Conservation (phyloP, 2,113 vertebrate genomes). For the Peromyscus californicus region DNA sequence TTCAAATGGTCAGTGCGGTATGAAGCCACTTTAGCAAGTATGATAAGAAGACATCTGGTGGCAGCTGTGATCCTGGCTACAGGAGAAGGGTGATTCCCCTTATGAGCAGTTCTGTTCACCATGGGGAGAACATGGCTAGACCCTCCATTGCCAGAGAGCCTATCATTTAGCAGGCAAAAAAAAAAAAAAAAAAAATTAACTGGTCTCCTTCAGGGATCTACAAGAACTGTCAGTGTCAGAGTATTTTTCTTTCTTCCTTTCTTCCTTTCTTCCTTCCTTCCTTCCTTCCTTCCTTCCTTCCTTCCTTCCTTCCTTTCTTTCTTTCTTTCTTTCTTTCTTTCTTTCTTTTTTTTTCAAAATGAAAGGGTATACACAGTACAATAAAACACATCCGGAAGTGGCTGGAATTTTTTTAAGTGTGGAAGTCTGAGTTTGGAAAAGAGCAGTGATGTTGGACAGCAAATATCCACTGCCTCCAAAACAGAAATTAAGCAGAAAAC, state of each 20-base stretch:
- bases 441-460: not conserved
- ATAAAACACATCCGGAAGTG: not conserved
- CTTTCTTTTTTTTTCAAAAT: not conserved
- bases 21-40: not conserved
- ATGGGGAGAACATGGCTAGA: not conserved
- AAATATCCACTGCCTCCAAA: not conserved
- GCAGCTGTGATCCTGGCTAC: not conserved
- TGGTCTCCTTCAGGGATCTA: fast-evolving
- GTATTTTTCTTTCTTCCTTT: not conserved
- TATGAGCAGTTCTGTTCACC: too few species aligned
- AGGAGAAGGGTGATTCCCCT: not conserved
- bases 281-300: too few species aligned
- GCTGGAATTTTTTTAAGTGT: not conserved
- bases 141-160: not conserved
- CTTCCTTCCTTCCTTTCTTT: too few species aligned
- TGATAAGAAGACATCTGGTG: not conserved
- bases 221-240: not conserved
- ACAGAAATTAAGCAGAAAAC: not conserved
- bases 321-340: too few species aligned
- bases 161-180: not conserved
- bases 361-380: not conserved
- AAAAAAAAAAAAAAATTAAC: not conserved
- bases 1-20: not conserved
- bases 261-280: not conserved
- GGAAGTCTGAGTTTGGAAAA: not conserved